phyloP scores from a whole-genome alignment of 2,888 invertebrate species.

The Chalcosyrphus nemorum region DNA sequence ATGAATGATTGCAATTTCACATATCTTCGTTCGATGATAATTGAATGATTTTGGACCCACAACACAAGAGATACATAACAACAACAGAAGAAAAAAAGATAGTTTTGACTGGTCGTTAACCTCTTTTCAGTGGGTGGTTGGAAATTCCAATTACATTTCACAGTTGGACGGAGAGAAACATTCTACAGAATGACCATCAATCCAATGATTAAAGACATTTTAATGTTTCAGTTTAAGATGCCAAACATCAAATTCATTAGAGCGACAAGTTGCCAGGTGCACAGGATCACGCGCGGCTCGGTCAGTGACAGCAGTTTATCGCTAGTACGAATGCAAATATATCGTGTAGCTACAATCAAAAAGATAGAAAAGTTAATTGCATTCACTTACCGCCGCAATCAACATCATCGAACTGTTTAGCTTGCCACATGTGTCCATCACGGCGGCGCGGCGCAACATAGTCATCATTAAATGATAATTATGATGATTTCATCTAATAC shows the following conservation, averaged over 20 bases:
- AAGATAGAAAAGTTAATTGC: constrained; percentile 11
- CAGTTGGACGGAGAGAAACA: background rate
- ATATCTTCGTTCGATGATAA: constrained; percentile 15
- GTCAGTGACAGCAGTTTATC: background rate
- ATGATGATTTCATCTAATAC: constrained; percentile 68
- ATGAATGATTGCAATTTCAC: constrained; percentile 54
- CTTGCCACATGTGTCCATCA: constrained; percentile 53
- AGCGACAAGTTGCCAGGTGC: background rate
- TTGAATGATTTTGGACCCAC: background rate
- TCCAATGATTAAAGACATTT: background rate
- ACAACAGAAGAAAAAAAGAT: too few relatives aligned
- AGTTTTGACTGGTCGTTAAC: constrained; percentile 5
- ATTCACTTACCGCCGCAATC: background rate
- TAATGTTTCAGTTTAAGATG: constrained; percentile 1
- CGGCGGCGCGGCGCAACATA: constrained; percentile 51
- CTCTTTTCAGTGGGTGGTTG: constrained; percentile 17
- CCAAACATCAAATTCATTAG: background rate
- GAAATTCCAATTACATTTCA: constrained; percentile 8
- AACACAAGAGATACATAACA: background rate
- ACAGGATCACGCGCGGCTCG: constrained; percentile 12
- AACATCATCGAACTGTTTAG: constrained; percentile 1
- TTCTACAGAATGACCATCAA: background rate
- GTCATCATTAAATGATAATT: constrained; percentile 63
- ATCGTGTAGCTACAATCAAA: background rate
- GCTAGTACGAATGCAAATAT: constrained; percentile 17